These are phyloP conservation scores for Trichogramma pretiosum DNA, from an alignment of 1,140 invertebrate genomes.

Conservation along the genomic window DNA sequence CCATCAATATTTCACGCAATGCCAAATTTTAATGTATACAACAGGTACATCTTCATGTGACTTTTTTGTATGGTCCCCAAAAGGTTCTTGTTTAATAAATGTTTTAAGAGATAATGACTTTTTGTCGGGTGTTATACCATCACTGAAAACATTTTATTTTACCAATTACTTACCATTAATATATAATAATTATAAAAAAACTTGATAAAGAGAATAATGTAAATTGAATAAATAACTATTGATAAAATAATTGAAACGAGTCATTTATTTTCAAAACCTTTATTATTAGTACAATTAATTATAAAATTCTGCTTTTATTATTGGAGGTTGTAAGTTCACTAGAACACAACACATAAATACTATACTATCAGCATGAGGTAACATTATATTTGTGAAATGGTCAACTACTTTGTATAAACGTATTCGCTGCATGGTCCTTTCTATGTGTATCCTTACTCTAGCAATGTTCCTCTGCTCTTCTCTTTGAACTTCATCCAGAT, in stretches of 20 bases:
- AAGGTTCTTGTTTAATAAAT: background rate
- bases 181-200: background rate
- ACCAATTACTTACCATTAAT: background rate
- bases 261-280: background rate
- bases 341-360: conserved; percentile 27
- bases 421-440: conserved; percentile 29
- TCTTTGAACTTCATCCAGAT: conserved; percentile 19
- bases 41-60: background rate
- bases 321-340: conserved; percentile 25
- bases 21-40: too few species aligned
- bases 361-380: conserved; percentile 24
- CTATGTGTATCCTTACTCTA: conserved; percentile 33
- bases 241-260: background rate
- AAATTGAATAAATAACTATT: background rate
- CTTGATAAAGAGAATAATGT: background rate
- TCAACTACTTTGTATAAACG: conserved; percentile 24
- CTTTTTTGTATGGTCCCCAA: background rate
- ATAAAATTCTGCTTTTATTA: conserved; percentile 14
- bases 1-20: too few species aligned
- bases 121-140: background rate
- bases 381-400: conserved; percentile 23
- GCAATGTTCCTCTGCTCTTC: conserved; percentile 29
- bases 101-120: background rate
- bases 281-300: background rate
- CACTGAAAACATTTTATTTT: background rate